Evolutionary conservation across 2,113 vertebrate genomes (phyloP), one percentile per base, ranked within the genome.

Genomic region (Pao palembangensis): DNA sequence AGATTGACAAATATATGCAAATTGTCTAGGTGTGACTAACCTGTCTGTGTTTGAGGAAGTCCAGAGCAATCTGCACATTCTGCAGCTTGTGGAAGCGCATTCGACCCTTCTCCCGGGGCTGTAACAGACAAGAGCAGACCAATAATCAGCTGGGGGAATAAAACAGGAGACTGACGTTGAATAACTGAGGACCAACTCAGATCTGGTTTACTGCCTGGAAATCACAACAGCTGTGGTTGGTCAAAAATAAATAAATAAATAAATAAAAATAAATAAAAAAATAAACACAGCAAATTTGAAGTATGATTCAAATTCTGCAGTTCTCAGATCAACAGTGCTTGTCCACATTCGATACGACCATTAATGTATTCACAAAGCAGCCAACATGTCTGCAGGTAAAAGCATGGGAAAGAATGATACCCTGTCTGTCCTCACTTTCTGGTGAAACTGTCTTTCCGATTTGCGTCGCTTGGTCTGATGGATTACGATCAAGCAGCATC

Each of bases 11-110:
- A n/a, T 17, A 5, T 2, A 19, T 38, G 15, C 2, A 41, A 48
- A 6, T 13, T n/a, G 25, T n/a, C 28, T 7, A 4, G 15, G 2
- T 1, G 52, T 21, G 0, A 18, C 64, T 6, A 67, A 96, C 96
- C 94, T 98, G 95, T 75, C 95, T 91, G 66, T 94, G 96, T 50
- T 94, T 95, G 73, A 98, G 93, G 76, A 96, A 98, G 69, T 98
- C 94, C 91, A 98, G 90, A 34, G 96, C 96, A 0, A 98, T 98
- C 92, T 98, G 96, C 1, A 98, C 96, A 0, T 98, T 98, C 91
- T 98, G 96, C 76, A 98, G 90, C 64, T 97, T 98, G 88, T 98
- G 96, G 91, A 98, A 98, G 13, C 96, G 94, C 95, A 98, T 98
- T 43, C 95, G 85, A 3, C 96, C 96, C 76, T 98, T 98, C 83